These are phyloP conservation scores for Drosophila suzukii DNA, from an alignment of 1,140 invertebrate species.

Conservation along the genomic window DNA sequence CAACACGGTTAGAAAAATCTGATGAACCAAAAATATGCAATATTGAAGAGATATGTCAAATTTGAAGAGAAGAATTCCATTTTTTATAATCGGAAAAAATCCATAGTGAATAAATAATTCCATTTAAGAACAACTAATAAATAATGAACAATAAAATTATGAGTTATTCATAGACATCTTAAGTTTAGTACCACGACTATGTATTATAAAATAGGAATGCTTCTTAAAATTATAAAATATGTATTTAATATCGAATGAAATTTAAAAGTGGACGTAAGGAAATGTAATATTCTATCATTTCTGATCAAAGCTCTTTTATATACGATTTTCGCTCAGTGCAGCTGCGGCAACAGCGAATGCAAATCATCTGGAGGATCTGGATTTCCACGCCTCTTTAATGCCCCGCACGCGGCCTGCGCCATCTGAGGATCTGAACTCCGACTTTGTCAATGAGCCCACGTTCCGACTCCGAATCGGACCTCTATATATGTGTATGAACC, in stretches of 20 bases:
- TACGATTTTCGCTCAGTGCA: neutral
- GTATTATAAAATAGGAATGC: too few relatives aligned
- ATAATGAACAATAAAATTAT: too few relatives aligned
- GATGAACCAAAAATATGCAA: neutral
- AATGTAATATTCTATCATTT: neutral
- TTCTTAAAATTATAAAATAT: too few relatives aligned
- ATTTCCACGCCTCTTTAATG: slow-evolving; percentile 68
- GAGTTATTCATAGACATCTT: too few relatives aligned
- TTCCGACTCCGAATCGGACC: slow-evolving; percentile 16
- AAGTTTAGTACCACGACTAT: too few relatives aligned
- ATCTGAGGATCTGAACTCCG: slow-evolving; percentile 56
- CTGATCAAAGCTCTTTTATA: neutral
- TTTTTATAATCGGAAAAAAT: too few relatives aligned
- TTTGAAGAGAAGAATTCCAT: too few relatives aligned
- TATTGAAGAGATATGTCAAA: too few relatives aligned
- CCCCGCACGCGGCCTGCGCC: slow-evolving; percentile 62
- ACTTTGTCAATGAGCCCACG: slow-evolving; percentile 73
- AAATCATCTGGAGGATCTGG: slow-evolving; percentile 43
- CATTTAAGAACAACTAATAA: too few relatives aligned
- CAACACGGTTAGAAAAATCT: neutral
- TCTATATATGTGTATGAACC: neutral
- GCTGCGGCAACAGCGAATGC: slow-evolving; percentile 36
- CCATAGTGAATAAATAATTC: too few relatives aligned
- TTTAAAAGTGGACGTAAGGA: too few relatives aligned
- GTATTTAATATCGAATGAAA: too few relatives aligned